Percentiles rank a stretch among this genome's conserved stretches.
Conservation (phyloP, 2,888 invertebrate species). For the Nudaria mundana region DNA sequence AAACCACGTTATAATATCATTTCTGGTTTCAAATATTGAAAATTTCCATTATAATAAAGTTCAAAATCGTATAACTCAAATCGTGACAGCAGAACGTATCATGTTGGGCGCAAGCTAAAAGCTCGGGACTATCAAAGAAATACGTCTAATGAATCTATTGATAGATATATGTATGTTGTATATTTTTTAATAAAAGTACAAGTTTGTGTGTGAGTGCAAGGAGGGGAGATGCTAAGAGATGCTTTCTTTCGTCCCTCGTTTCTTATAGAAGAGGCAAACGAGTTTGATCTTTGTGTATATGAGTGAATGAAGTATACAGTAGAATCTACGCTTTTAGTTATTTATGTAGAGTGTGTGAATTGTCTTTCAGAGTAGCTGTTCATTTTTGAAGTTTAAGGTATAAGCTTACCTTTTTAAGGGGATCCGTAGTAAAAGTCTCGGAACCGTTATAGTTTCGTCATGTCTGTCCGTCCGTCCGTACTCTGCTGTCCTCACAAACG, state of each 20-base stretch:
- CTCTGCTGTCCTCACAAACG: too few species aligned
- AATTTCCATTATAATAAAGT: conserved; percentile 28
- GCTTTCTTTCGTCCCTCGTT: conserved; percentile 76
- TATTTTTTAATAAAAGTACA: conserved; percentile 67
- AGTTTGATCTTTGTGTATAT: conserved; percentile 42
- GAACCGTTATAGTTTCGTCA: too few species aligned
- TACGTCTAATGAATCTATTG: conserved; percentile 79
- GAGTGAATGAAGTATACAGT: not conserved
- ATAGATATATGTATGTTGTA: conserved; percentile 66
- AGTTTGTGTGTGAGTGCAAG: conserved; percentile 49
- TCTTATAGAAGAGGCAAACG: conserved; percentile 56
- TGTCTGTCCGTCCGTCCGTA: too few species aligned
- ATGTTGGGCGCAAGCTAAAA: conserved; percentile 64
- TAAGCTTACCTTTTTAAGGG: too few species aligned
- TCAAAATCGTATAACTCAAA: conserved; percentile 30
- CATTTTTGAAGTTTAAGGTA: too few species aligned
- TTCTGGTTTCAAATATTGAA: conserved; percentile 9
- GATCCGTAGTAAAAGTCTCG: too few species aligned
- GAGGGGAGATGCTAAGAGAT: conserved; percentile 74
- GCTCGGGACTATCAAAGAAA: conserved; percentile 75
- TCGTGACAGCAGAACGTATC: conserved; percentile 29
- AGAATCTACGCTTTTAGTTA: too few species aligned
- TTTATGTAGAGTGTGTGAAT: too few species aligned
- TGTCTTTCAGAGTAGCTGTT: too few species aligned
- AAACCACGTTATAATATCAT: conserved; percentile 34